Conservation (phyloP, 2,797 vertebrate genomes). For the Chloroceryle inda region DNA sequence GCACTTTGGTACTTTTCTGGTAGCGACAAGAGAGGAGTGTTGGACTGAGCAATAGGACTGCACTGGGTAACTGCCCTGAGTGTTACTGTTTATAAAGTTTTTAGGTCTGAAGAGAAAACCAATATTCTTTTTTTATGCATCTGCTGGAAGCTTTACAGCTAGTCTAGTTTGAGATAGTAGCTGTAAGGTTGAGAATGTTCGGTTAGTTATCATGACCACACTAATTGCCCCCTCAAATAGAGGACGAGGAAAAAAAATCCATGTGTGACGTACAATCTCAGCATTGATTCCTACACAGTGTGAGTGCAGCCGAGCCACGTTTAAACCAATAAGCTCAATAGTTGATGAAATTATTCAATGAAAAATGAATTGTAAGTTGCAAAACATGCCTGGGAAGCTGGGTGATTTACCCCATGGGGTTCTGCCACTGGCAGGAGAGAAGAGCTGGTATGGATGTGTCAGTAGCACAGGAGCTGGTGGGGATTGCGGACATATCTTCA, state of each 20-base stretch:
- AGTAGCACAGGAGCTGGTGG: not conserved
- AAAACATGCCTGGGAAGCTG: not conserved
- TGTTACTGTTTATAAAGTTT: not conserved
- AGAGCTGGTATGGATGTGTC: not conserved
- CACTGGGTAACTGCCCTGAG: not conserved
- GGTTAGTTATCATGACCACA: not conserved
- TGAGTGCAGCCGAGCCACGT: not conserved
- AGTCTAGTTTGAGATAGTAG: not conserved
- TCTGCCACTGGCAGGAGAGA: not conserved
- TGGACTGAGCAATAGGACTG: not conserved
- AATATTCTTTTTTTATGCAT: not conserved
- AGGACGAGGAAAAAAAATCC: not conserved
- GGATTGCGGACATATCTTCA: not conserved
- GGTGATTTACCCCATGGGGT: not conserved
- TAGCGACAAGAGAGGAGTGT: not conserved
- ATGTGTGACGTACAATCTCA: not conserved
- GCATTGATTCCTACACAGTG: not conserved
- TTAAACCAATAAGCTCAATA: not conserved
- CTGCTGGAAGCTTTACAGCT: not conserved
- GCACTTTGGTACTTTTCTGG: not conserved
- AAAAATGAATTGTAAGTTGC: not conserved
- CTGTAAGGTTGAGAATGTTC: not conserved
- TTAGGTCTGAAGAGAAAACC: not conserved
- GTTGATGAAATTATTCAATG: not conserved
- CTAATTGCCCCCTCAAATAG: not conserved